phyloP scores from a whole-genome alignment of 2,888 invertebrate species.

The Trachelus iudaicus region DNA sequence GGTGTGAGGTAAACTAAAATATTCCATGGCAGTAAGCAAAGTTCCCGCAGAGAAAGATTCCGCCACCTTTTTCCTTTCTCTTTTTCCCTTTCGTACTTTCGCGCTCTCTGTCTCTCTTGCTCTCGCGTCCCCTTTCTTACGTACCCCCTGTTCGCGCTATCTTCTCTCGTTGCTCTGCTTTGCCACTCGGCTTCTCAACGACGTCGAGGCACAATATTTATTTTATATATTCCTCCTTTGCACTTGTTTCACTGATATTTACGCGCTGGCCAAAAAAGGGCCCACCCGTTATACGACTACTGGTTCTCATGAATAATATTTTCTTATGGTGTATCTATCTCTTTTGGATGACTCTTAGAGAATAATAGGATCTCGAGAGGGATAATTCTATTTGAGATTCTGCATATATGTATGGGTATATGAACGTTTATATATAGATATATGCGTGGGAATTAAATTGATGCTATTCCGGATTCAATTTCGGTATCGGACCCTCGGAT shows the following conservation, averaged over 20 bases:
- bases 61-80: conserved; percentile 2
- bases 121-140: background rate
- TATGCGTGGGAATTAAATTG: too few relatives aligned
- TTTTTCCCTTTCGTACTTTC: background rate
- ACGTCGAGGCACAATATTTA: background rate
- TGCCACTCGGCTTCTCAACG: too few relatives aligned
- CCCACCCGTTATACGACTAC: background rate
- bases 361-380: too few relatives aligned
- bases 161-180: background rate
- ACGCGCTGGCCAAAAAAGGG: background rate
- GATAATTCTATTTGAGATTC: too few relatives aligned
- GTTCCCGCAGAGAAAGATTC: conserved; percentile 23
- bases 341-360: background rate
- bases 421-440: background rate
- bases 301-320: background rate
- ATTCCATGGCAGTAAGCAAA: conserved; percentile 32
- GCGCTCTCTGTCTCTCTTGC: background rate
- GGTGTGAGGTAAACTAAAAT: conserved; percentile 32
- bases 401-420: background rate
- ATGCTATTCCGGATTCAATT: too few relatives aligned
- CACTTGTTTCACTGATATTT: background rate
- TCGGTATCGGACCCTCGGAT: too few relatives aligned
- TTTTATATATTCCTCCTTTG: background rate
- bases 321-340: background rate
- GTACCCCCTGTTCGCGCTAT: background rate